phyloP scores from a whole-genome alignment of 2,797 vertebrate genomes.

The Oreochromis mossambicus region DNA sequence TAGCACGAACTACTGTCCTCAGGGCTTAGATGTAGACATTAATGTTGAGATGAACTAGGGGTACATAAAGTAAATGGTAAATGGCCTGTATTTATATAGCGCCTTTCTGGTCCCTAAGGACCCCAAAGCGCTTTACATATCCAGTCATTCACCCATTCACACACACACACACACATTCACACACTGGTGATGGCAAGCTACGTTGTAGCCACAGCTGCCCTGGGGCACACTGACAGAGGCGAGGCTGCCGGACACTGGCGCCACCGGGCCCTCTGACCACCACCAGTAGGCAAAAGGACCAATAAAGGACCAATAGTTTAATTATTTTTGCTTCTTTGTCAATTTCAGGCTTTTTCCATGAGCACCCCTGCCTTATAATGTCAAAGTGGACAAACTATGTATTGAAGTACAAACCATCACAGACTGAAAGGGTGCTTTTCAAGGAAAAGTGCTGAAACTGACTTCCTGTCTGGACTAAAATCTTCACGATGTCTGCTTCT shows the following conservation, averaged over 20 bases:
- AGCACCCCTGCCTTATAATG: neutral
- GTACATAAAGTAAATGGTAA: no score
- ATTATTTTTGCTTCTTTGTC: neutral
- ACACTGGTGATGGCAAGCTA: no score
- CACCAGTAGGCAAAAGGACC: no score
- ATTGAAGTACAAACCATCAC: neutral
- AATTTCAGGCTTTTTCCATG: neutral
- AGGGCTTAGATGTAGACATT: neutral
- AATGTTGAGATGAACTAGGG: neutral
- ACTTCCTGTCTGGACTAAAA: conserved; percentile 26
- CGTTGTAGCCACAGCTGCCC: no score
- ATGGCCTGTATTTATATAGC: no score
- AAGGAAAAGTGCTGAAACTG: conserved; percentile 18
- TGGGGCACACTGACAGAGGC: no score
- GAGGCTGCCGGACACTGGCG: no score
- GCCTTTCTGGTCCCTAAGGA: no score
- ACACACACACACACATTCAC: no score
- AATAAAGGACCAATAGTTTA: neutral
- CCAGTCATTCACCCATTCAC: no score
- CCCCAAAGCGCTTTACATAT: no score
- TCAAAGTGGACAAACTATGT: neutral
- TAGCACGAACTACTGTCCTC: neutral
- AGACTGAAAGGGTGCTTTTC: neutral
- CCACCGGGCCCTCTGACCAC: no score
- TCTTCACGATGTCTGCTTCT: conserved; percentile 7